Percentiles rank a stretch among this genome's conserved stretches.
Evolutionary conservation across 1,140 invertebrate genomes (phyloP).

Genomic region (Platorchestia sp.): DNA sequence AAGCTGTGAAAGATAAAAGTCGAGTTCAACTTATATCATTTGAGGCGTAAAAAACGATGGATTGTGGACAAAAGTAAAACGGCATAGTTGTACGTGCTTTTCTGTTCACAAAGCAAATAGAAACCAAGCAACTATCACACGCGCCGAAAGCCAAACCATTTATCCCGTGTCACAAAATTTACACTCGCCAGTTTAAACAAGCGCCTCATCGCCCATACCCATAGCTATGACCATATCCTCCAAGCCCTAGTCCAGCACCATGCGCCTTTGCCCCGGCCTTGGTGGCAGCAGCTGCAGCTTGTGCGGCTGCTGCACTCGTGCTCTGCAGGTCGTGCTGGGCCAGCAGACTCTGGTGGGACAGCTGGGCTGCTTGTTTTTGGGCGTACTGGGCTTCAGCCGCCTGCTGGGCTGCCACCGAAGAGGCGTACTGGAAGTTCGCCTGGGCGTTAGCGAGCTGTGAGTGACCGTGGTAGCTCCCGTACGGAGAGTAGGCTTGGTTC

Average conservation of each 20-base stretch:
- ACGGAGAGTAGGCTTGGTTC: constrained; percentile 41
- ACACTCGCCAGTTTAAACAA: background rate
- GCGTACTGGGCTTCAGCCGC: constrained; percentile 59
- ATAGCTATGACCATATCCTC: background rate
- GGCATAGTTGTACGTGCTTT: background rate
- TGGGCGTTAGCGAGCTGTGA: constrained; percentile 49
- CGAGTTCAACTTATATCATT: background rate
- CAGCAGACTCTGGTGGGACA: constrained; percentile 55
- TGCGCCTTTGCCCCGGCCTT: constrained; percentile 57
- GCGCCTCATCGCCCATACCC: background rate
- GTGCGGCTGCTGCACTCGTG: constrained; percentile 47
- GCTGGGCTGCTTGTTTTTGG: constrained; percentile 54
- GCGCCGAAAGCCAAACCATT: background rate
- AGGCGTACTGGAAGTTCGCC: constrained; percentile 55
- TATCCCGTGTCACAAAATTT: background rate
- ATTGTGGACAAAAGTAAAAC: background rate
- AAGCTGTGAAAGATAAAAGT: background rate
- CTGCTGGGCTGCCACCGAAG: constrained; percentile 53
- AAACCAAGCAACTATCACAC: background rate
- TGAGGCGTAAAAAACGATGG: background rate
- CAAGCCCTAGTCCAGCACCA: background rate
- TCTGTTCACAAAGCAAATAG: background rate
- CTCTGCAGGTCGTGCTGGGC: constrained; percentile 57
- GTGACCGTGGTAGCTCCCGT: constrained; percentile 52
- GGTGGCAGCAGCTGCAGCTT: constrained; percentile 56